Evolutionary conservation across 2,888 invertebrate genomes (phyloP).

Genomic region (Parnassius smintheus): DNA sequence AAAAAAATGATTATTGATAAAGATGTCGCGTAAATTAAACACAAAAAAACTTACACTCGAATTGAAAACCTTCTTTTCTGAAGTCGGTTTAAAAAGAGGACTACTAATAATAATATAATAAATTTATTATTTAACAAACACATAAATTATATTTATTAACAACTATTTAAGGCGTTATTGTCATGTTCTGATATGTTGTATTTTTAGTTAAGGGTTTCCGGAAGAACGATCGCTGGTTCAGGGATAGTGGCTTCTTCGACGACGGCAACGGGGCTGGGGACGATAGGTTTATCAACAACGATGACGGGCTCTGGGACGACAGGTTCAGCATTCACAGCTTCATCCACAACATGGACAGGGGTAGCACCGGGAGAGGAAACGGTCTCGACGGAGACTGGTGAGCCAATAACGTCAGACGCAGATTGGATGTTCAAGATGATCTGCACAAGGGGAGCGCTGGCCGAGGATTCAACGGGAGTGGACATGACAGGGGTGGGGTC

Average conservation of each 20-base stretch:
- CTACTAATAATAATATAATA: too few relatives aligned
- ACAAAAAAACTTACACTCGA: too few relatives aligned
- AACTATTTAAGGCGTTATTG: constrained; percentile 1
- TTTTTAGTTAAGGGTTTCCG: background rate
- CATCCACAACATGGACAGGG: constrained; percentile 8
- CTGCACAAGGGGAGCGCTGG: constrained; percentile 35
- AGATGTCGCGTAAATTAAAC: too few relatives aligned
- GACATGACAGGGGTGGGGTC: constrained; percentile 6
- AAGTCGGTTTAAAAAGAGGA: background rate
- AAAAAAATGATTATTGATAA: too few relatives aligned
- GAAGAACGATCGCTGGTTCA: constrained; percentile 17
- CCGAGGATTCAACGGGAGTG: constrained; percentile 24
- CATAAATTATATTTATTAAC: too few relatives aligned
- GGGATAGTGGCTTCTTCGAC: constrained; percentile 20
- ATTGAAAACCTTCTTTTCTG: background rate
- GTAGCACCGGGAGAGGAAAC: background rate
- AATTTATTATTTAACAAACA: too few relatives aligned
- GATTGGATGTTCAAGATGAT: constrained; percentile 36
- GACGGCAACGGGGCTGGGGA: constrained; percentile 34
- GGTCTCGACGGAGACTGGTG: constrained; percentile 5
- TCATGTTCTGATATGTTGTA: background rate
- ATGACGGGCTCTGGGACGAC: background rate
- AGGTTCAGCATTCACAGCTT: background rate
- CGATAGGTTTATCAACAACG: background rate
- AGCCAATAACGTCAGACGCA: constrained; percentile 5